Base-by-base conservation (phyloP, 2,888 invertebrate species). In the Drosophila diplacantha region DNA sequence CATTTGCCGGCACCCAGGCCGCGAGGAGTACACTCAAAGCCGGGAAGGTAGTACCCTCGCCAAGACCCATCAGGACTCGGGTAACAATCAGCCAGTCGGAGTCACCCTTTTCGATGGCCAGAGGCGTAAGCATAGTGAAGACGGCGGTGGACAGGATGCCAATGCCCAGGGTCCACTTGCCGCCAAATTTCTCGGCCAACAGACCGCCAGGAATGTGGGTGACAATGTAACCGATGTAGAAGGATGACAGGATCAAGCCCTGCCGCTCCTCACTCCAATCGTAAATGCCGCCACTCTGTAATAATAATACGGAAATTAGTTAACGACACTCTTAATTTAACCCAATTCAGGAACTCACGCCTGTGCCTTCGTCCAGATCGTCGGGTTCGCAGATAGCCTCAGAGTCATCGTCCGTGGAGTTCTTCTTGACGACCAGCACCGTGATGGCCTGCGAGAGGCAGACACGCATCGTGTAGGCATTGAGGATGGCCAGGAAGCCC, bases 191-290 rank as follows among this genome's bases (percentile, higher is more conserved):
- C 78, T 95, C 95, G 0, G 96, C 93, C 35, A 96, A 84, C 52
- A 93, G 89, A 55, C 95, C 96, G 43, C 95, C 96, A 1, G 96
- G 96, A 29, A 96, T 86, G 83, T 96, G 95, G 0, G 95, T 95
- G 0, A 94, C 62, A 1, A 95, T 92, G 88, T 96, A 96, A 2
- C 96, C 95, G 90, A 94, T 95, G 89, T 94, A 96, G 87, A 96
- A 96, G 0, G 95, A 92, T 47, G 94, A 93, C 3, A 96, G 89
- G 41, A 95, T 94, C 37, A 94, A 87, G 0, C 95, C 95, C 88
- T 94, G 93, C 3, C 92, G 90, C 57, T 91, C 88, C 85, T 93
- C 92, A 52, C 91, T 90, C 94, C 94, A 95, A 32, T 92, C 91
- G 84, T 62, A 87, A 0, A 59, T 47, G n/a, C 87, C 87, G 5